Evolutionary conservation across 2,888 invertebrate genomes (phyloP).

Genomic region (Aphrophora alni): DNA sequence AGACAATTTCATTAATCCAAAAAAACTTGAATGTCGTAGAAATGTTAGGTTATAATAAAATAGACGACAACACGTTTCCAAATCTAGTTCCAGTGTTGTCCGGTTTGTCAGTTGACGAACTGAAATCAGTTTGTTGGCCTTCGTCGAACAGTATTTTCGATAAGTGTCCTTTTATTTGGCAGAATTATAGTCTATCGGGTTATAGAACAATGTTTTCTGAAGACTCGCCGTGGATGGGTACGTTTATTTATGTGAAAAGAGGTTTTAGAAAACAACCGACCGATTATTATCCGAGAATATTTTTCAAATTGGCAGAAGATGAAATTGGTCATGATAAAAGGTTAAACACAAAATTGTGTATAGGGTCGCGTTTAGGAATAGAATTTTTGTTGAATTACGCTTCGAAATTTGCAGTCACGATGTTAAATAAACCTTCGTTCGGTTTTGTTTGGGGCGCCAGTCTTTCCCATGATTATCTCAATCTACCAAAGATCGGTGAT

Average conservation of each 20-base stretch:
- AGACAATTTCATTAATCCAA: slow-evolving; percentile 67
- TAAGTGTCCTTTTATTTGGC: slow-evolving; percentile 84
- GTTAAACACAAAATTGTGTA: slow-evolving; percentile 71
- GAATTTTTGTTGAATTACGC: slow-evolving; percentile 76
- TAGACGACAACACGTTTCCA: slow-evolving; percentile 93
- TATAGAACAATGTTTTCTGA: slow-evolving; percentile 84
- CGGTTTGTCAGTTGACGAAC: slow-evolving; percentile 71
- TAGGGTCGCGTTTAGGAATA: slow-evolving; percentile 72
- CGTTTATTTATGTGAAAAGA: slow-evolving; percentile 79
- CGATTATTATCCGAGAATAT: slow-evolving; percentile 83
- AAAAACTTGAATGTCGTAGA: slow-evolving; percentile 71
- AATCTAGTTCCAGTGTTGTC: slow-evolving; percentile 83
- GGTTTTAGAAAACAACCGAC: slow-evolving; percentile 84
- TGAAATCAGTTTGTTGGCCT: slow-evolving; percentile 70
- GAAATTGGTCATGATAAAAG: slow-evolving; percentile 69
- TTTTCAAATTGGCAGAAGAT: slow-evolving; percentile 71
- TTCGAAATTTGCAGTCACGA: slow-evolving; percentile 65
- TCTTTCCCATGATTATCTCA: slow-evolving; percentile 84
- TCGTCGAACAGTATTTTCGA: slow-evolving; percentile 69
- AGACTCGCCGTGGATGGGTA: slow-evolving; percentile 78
- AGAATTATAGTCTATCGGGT: slow-evolving; percentile 72
- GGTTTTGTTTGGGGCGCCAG: slow-evolving; percentile 86
- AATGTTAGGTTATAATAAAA: slow-evolving; percentile 89
- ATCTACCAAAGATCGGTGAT: slow-evolving; percentile 79
- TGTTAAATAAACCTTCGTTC: slow-evolving; percentile 70